phyloP scores from a whole-genome alignment of 2,113 vertebrate species.

The Agelaius tricolor region DNA sequence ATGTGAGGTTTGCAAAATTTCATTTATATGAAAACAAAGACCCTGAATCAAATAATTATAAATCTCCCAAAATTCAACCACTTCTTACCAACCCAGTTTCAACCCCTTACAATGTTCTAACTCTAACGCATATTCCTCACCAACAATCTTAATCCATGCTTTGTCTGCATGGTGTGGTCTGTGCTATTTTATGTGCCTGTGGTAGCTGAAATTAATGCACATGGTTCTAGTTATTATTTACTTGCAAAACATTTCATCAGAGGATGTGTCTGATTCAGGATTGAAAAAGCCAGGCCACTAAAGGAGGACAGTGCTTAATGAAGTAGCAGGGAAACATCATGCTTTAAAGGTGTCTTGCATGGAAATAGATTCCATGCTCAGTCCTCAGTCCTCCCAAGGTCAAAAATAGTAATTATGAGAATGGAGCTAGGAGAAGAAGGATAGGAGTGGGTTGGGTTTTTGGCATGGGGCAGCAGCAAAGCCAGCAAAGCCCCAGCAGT shows the following conservation, averaged over 20 bases:
- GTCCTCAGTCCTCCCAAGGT: not conserved
- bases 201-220: not conserved
- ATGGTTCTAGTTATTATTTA: constrained; percentile 26
- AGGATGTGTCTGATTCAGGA: constrained; percentile 22
- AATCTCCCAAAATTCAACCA: not conserved
- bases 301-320: constrained; percentile 23
- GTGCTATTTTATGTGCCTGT: not conserved
- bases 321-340: not conserved
- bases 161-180: not conserved
- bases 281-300: constrained; percentile 18
- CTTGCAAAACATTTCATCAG: constrained; percentile 39
- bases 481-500: not conserved
- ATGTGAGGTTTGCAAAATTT: not conserved
- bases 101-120: not conserved
- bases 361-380: constrained; percentile 20
- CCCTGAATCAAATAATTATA: not conserved
- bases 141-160: not conserved
- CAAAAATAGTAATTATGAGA: constrained; percentile 25
- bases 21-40: not conserved
- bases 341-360: constrained; percentile 4
- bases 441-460: not conserved
- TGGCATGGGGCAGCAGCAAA: not conserved
- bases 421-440: not conserved
- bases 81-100: not conserved
- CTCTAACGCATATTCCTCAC: not conserved